Percentiles rank a stretch among this genome's conserved stretches.
Evolutionary conservation across 1,140 invertebrate species (phyloP).

Genomic region (Diabrotica virgifera): DNA sequence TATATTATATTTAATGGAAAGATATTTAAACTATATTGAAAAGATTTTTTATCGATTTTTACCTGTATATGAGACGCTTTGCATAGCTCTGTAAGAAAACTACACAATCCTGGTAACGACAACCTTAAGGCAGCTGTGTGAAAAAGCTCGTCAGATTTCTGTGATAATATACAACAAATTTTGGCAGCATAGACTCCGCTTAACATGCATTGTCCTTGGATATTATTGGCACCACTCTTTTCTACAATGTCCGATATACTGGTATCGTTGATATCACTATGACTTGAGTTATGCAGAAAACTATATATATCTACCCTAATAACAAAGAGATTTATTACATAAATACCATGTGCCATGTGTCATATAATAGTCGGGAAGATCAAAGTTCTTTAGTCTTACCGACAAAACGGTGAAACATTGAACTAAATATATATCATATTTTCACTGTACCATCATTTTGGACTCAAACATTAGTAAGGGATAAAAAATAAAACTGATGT

Average conservation of each 20-base stretch:
- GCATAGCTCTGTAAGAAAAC: slow-evolving; percentile 78
- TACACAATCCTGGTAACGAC: slow-evolving; percentile 78
- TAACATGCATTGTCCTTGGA: slow-evolving; percentile 66
- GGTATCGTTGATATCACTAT: slow-evolving; percentile 35
- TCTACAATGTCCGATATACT: slow-evolving; percentile 63
- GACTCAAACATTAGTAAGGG: no score
- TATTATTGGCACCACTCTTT: slow-evolving; percentile 59
- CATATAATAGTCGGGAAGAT: no score
- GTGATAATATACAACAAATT: slow-evolving; percentile 81
- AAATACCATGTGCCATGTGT: no score
- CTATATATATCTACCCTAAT: slow-evolving; percentile 77
- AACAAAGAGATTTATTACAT: slow-evolving; percentile 24
- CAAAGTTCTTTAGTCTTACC: no score
- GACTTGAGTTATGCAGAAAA: slow-evolving; percentile 67
- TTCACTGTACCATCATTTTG: no score
- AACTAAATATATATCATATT: no score
- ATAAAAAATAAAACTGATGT: no score
- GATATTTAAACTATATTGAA: background rate
- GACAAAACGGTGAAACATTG: no score
- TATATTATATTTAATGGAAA: no score
- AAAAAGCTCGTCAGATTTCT: slow-evolving; percentile 80
- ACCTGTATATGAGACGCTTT: slow-evolving; percentile 76
- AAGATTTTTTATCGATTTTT: slow-evolving; percentile 8
- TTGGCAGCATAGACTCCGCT: slow-evolving; percentile 78
- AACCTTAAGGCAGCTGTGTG: slow-evolving; percentile 83